A percentile compares a stretch with the other conserved stretches of the same genome.
phyloP scores from a whole-genome alignment of 2,797 vertebrate species.

The Enteromius argenteus region DNA sequence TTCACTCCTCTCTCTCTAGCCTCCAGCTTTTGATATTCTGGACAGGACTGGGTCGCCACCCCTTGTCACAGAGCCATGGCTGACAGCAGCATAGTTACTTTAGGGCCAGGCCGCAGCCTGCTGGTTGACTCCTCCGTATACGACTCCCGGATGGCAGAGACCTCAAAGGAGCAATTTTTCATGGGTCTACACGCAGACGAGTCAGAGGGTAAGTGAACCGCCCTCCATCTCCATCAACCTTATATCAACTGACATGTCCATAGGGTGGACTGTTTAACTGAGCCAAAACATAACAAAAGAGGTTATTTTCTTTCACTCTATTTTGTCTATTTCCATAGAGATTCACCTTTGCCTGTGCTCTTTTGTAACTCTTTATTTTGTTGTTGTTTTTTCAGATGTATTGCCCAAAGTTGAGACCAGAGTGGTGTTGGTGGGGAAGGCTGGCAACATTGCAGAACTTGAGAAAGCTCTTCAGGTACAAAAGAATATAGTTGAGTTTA shows the following conservation, averaged over 20 bases:
- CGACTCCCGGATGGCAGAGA: conserved; percentile 89
- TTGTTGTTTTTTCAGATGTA: conserved; percentile 77
- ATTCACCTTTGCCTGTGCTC: conserved; percentile 35
- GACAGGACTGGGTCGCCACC: conserved; percentile 70
- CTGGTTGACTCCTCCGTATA: conserved; percentile 90
- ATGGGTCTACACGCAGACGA: conserved; percentile 74
- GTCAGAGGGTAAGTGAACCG: conserved; percentile 82
- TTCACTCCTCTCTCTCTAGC: conserved; percentile 41
- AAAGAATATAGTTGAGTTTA: background rate
- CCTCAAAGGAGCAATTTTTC: conserved; percentile 85
- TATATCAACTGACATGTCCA: conserved; percentile 23
- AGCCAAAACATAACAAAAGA: conserved; percentile 26
- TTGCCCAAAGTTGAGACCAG: conserved; percentile 91
- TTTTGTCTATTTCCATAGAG: conserved; percentile 49
- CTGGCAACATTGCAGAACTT: conserved; percentile 81
- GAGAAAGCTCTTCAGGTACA: conserved; percentile 89
- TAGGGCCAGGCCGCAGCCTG: conserved; percentile 83
- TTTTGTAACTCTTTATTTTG: conserved; percentile 30
- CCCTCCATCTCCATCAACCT: conserved; percentile 8
- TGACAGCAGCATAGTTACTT: conserved; percentile 85
- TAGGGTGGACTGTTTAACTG: background rate
- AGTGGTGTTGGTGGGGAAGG: conserved; percentile 89
- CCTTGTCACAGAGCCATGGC: conserved; percentile 79
- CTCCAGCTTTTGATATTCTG: conserved; percentile 60
- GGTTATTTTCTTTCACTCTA: conserved; percentile 17